These are phyloP conservation scores for Hoplodrina ambigua DNA, from an alignment of 2,888 invertebrate species.

Conservation along the genomic window DNA sequence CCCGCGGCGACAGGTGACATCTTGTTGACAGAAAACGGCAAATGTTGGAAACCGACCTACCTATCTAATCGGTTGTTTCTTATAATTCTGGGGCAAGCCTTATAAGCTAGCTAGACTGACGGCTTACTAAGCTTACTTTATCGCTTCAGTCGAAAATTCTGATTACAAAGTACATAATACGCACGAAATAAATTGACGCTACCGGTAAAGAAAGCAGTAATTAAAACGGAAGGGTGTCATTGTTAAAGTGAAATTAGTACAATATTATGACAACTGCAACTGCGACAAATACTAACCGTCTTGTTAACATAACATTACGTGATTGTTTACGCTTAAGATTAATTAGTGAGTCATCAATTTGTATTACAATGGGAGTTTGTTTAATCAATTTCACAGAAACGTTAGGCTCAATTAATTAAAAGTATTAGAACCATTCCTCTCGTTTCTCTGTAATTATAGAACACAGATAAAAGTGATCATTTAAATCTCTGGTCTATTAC, in stretches of 20 bases:
- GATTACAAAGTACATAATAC: constrained; percentile 25
- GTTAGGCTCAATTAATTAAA: no score
- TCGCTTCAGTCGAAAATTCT: constrained; percentile 38
- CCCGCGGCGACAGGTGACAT: constrained; percentile 54
- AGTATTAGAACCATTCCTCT: no score
- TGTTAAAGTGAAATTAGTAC: constrained; percentile 71
- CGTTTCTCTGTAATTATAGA: no score
- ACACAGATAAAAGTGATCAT: no score
- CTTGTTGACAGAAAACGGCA: constrained; percentile 41
- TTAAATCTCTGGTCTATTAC: no score
- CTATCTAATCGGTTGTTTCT: constrained; percentile 14
- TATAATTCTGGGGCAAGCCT: constrained; percentile 30
- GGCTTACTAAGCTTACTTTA: not conserved
- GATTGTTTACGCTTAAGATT: constrained; percentile 31
- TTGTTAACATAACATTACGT: constrained; percentile 31
- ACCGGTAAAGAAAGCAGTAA: constrained; percentile 69
- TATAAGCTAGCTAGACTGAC: not conserved
- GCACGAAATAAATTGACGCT: constrained; percentile 53
- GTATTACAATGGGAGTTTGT: constrained; percentile 15
- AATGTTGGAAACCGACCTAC: constrained; percentile 31
- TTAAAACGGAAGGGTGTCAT: constrained; percentile 66
- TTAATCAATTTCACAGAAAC: constrained; percentile 29
- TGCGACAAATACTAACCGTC: constrained; percentile 27
- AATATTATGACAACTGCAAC: constrained; percentile 69
- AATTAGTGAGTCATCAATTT: constrained; percentile 16